Evolutionary conservation across 1,140 invertebrate genomes (phyloP), one percentile per base, ranked within the genome.

Genomic region (Caenorhabditis briggsae): DNA sequence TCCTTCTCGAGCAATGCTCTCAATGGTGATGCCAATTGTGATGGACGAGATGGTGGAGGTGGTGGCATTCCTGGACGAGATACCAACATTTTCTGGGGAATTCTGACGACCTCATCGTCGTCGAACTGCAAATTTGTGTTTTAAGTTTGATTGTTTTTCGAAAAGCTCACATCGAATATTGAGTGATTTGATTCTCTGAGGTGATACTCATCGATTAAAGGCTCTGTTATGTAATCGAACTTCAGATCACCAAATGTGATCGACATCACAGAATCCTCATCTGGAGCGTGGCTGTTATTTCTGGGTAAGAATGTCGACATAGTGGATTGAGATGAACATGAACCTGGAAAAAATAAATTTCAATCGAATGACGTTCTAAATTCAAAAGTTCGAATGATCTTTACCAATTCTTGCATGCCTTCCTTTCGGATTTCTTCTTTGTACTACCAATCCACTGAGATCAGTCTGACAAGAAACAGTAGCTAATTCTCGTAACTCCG

Each of bases 381-480:
- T n/a, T n/a, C n/a, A n/a, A n/a, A n/a, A n/a, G n/a, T n/a, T n/a
- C n/a, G n/a, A n/a, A 11, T 25, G 3, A 25, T 9, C 11, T 25
- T 14, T 78, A 78, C 70, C 70, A 53, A 78, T 78, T 78, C 70
- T 78, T 11, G 70, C 43, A 9, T 50, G 43, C 25, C 70, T 20
- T 78, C 43, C 70, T 23, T 78, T 78, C 18, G 70, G 43, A 78
- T 78, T 78, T 23, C 70, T 50, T 78, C 70, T 78, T 43, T 78
- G 70, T 12, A 78, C 70, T 5, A 78, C 70, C 46, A 50, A 50
- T 12, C 70, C 70, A 53, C 70, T 78, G 46, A 78, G 61, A 46
- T 85, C 84, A 23, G 84, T 85, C 56, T 85, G 84, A 78, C 84
- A 85, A 56, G 84, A 70, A 16, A 65, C 65, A 33, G 84, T 85